Base-by-base conservation (phyloP, 2,888 invertebrate species). In the Dolomedes plantarius region DNA sequence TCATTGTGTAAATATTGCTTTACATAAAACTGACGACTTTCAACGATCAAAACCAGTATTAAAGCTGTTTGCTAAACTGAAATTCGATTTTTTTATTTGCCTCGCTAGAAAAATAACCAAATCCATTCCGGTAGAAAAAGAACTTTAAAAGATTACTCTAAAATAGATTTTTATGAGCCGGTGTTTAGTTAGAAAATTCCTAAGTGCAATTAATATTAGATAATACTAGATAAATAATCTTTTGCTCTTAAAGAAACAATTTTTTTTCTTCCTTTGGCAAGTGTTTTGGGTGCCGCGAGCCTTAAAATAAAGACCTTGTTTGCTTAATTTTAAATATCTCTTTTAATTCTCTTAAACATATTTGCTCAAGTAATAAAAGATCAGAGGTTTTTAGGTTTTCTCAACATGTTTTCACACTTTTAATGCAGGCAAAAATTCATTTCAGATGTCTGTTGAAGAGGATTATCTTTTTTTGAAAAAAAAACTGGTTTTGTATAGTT, bases 191-290 rank as follows among this genome's bases (percentile, higher is more conserved):
- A 72, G 79, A 76, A 76, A 65, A 46, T 46, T 76, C 31, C n/a
- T 67, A 65, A 76, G 64, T 67, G 75, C 65, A 76, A 76, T 76
- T 76, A 76, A 76, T 76, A 76, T 65, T 67, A 46, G 67, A 76
- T 76, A 76, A 76, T 65, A 75, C 27, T 65, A 76, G 28, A 39
- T 76, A 76, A 76, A 76, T 65, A 76, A 28, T 36, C 16, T 39
- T 73, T 39, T 64, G 6, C 27, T 19, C 11, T 27, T 28, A 62
- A 27, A 62, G 62, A 62, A 62, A 62, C 62, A 62, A 56, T 9
- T 62, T 73, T 56, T 56, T 50, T 31, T 19, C 11, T 11, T 36
- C 36, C 11, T 36, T 36, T 36, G 36, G 11, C 11, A 46, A 6
- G n/a, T 46, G 73, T 46, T 19, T 9, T 16, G 41, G 29, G 29